Evolutionary conservation across 2,888 invertebrate genomes (phyloP).

Genomic region (Acronicta leporina): DNA sequence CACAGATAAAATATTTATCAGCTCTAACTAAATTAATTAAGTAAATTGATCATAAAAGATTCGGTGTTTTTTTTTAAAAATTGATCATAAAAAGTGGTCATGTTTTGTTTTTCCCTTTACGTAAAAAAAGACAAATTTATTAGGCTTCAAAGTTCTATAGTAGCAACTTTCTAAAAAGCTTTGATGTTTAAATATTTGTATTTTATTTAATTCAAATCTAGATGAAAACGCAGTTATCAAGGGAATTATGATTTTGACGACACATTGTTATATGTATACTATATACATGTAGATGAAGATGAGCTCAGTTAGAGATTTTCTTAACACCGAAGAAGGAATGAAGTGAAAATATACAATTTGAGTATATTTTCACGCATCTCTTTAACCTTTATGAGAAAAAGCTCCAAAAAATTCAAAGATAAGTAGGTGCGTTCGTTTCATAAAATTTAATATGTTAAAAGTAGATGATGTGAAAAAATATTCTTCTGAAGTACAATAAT

Average conservation of each 20-base stretch:
- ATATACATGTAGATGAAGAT: constrained; percentile 10
- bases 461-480: constrained; percentile 35
- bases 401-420: constrained; percentile 28
- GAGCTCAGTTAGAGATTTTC: constrained; percentile 31
- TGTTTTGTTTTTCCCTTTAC: no score
- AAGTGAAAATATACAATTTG: constrained; percentile 15
- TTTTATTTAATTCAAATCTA: not conserved
- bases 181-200: no score
- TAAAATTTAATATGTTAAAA: constrained; percentile 52
- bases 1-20: no score
- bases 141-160: no score
- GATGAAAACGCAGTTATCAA: no score
- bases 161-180: no score
- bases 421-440: constrained; percentile 33
- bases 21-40: no score
- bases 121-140: no score
- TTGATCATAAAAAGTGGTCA: no score
- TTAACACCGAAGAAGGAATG: constrained; percentile 11
- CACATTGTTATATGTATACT: not conserved
- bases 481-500: constrained; percentile 34
- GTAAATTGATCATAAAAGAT: no score
- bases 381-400: constrained; percentile 40
- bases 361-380: constrained; percentile 23
- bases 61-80: no score
- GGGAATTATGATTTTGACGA: not conserved